Evolutionary conservation across 2,888 invertebrate genomes (phyloP).

Genomic region (Amiota communis): DNA sequence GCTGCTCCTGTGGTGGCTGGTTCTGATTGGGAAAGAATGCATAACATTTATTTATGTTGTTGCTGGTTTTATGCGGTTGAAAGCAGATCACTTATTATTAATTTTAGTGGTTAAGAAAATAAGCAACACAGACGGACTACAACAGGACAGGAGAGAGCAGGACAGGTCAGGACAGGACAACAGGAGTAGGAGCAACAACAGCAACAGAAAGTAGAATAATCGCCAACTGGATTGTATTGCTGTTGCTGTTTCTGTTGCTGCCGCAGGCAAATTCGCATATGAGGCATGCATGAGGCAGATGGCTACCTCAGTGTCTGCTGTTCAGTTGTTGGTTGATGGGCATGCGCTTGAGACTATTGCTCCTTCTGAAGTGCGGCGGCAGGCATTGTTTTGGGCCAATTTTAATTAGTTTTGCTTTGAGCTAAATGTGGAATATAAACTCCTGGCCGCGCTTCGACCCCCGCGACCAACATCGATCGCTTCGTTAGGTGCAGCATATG

Average conservation of each 20-base stretch:
- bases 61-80: conserved; percentile 51
- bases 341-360: conserved; percentile 19
- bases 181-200: conserved; percentile 33
- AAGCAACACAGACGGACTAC: conserved; percentile 43
- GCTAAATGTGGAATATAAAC: conserved; percentile 43
- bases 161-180: conserved; percentile 15
- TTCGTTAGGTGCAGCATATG: conserved; percentile 54
- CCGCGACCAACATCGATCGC: conserved; percentile 16
- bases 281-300: conserved; percentile 51
- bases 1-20: conserved; percentile 60
- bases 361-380: conserved; percentile 33
- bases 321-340: conserved; percentile 22
- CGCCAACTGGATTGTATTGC: background rate
- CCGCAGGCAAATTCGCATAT: conserved; percentile 61
- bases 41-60: conserved; percentile 64
- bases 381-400: conserved; percentile 68
- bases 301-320: conserved; percentile 5
- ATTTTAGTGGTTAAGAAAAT: conserved; percentile 70
- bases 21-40: conserved; percentile 56
- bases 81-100: conserved; percentile 72
- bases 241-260: conserved; percentile 39
- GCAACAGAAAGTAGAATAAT: conserved; percentile 10
- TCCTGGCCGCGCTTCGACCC: background rate
- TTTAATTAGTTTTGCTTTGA: conserved; percentile 71
- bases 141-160: conserved; percentile 12